Evolutionary conservation across 2,888 invertebrate genomes (phyloP), one percentile per base, ranked within the genome.

Genomic region (Athrips mouffetella): DNA sequence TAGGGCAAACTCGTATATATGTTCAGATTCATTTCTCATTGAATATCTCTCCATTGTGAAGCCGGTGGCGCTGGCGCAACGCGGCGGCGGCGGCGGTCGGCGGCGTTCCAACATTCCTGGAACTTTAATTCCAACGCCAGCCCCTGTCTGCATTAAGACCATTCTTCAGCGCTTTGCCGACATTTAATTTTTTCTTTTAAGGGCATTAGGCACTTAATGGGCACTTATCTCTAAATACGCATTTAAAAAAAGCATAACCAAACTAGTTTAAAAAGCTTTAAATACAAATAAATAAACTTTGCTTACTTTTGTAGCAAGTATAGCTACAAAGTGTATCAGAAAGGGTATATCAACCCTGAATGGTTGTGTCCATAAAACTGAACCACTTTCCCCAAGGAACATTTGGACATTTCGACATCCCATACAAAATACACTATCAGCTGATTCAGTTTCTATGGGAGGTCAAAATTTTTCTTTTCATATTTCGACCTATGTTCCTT

Each of bases 31-130:
- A 62, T 65, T 62, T 63, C 59, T 66, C 63, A 65, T 71, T 70
- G 58, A 66, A 67, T 69, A 66, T 63, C 58, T 62, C 64, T 64
- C 62, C 59, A 67, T 65, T 67, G 64, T 67, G 52, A 55, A 41
- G 55, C 20, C 18, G 15, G 31, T 31, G 42, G 27, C 21, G 40
- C 49, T 30, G 39, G 49, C 51, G 48, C 39, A 39, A 51, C 45
- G 50, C 52, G 18, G 46, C 40, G 45, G 16, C 33, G 37, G 41
- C 25, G 31, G 39, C 39, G 20, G 30, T 31, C 35, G 11, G 18
- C 33, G 42, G 35, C 47, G 40, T 37, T 15, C 23, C 51, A 57
- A 54, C 63, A 64, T 73, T 72, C 73, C 60, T 59, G 63, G 70
- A 70, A 72, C 67, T 65, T 63, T 62, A 63, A 67, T 65, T 60